A percentile compares a stretch with the other conserved stretches of the same genome.
Evolutionary conservation across 1,140 invertebrate genomes (phyloP).

Genomic region (Reticulitermes speratus): DNA sequence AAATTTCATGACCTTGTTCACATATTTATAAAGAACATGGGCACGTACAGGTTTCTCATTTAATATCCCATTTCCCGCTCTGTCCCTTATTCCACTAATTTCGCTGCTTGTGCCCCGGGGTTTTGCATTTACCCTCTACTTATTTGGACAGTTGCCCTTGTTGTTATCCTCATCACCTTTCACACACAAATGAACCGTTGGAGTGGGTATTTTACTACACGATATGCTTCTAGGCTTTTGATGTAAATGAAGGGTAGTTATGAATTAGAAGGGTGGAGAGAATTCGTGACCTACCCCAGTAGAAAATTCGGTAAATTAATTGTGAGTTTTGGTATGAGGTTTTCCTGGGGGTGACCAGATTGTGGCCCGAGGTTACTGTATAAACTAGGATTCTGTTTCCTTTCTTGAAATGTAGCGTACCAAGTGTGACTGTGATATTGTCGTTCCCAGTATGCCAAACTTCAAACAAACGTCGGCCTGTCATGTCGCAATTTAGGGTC

Average conservation of each 20-base stretch:
- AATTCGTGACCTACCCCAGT: not conserved
- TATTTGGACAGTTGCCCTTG: not conserved
- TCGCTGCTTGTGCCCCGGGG: not conserved
- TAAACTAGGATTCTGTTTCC: too few relatives aligned
- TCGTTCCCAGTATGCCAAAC: too few relatives aligned
- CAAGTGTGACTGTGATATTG: too few relatives aligned
- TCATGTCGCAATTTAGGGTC: too few relatives aligned
- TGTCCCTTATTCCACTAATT: not conserved
- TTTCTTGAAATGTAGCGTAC: too few relatives aligned
- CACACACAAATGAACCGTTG: not conserved
- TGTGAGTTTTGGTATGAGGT: not conserved
- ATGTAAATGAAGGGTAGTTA: too few relatives aligned
- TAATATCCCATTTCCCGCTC: constrained; percentile 1
- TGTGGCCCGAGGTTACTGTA: too few relatives aligned
- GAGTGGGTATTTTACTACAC: too few relatives aligned
- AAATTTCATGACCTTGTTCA: constrained; percentile 2
- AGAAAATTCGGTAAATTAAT: not conserved
- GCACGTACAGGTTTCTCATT: not conserved
- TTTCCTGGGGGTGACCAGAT: not conserved
- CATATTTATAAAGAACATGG: not conserved
- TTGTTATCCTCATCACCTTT: not conserved
- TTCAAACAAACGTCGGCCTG: too few relatives aligned
- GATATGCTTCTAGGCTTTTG: too few relatives aligned
- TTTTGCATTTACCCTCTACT: not conserved
- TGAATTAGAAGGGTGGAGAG: not conserved